phyloP scores from a whole-genome alignment of 2,797 vertebrate species.

The Sphenodon punctatus region DNA sequence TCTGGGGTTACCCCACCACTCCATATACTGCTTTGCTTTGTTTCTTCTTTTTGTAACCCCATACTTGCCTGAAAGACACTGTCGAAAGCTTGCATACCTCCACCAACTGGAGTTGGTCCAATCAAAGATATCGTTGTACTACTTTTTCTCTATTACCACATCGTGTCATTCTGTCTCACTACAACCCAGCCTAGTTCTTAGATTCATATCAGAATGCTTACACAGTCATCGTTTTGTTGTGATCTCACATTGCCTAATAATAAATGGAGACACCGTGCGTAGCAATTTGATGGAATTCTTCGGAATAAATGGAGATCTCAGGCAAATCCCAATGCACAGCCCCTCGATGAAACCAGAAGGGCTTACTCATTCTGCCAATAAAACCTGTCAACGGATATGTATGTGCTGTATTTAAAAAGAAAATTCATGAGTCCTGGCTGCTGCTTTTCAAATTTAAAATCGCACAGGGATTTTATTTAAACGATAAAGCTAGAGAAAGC shows the following conservation, averaged over 20 bases:
- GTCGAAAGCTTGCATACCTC: too few relatives aligned
- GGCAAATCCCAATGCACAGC: background rate
- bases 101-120: too few relatives aligned
- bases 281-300: slow-evolving; percentile 1
- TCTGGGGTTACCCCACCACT: too few relatives aligned
- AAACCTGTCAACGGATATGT: background rate
- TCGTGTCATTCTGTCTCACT: background rate
- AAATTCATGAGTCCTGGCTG: background rate
- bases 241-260: background rate
- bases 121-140: too few relatives aligned
- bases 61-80: too few relatives aligned
- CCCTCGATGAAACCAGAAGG: background rate
- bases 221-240: background rate
- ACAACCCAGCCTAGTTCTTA: background rate
- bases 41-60: too few relatives aligned
- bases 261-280: too few relatives aligned
- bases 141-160: background rate
- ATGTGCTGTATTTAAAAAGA: background rate
- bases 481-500: background rate
- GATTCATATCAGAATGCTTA: background rate
- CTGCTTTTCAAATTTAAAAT: background rate
- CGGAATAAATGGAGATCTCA: background rate
- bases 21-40: too few relatives aligned
- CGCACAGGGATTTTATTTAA: background rate
- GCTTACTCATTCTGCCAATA: background rate